phyloP scores from a whole-genome alignment of 2,888 invertebrate genomes.

The Drosophila algonquin region DNA sequence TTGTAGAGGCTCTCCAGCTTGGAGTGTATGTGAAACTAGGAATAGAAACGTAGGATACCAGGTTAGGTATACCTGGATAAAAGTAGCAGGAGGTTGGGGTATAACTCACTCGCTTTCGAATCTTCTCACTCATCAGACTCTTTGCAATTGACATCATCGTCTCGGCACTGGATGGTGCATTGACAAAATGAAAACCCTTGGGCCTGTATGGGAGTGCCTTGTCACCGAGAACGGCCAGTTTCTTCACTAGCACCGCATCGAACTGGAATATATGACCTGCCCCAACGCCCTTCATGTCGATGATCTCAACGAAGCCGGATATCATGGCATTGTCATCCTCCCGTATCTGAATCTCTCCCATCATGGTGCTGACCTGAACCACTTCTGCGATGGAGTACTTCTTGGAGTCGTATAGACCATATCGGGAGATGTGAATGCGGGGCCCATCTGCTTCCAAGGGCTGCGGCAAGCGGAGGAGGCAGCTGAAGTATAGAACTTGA shows the following conservation, averaged over 20 bases:
- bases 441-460: constrained; percentile 84
- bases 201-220: constrained; percentile 87
- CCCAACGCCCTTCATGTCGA: constrained; percentile 86
- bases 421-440: constrained; percentile 85
- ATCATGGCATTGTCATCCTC: constrained; percentile 87
- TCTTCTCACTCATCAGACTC: constrained; percentile 87
- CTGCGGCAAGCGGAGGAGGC: constrained; percentile 79
- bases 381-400: constrained; percentile 85
- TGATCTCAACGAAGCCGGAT: constrained; percentile 85
- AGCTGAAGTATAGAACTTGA: constrained; percentile 54
- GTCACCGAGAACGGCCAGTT: constrained; percentile 85
- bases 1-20: constrained; percentile 87
- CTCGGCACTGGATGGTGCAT: constrained; percentile 86
- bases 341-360: constrained; percentile 86
- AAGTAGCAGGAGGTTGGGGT: fast-evolving
- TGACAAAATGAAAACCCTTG: constrained; percentile 86
- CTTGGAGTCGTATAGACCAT: constrained; percentile 85
- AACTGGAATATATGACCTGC: constrained; percentile 86
- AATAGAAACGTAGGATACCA: constrained; percentile 62
- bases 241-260: constrained; percentile 87
- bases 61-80: constrained; percentile 28
- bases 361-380: constrained; percentile 86
- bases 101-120: constrained; percentile 86
- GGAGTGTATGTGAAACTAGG: constrained; percentile 84
- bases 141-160: constrained; percentile 86